phyloP scores from a whole-genome alignment of 2,113 vertebrate genomes.

The Isichthys henryi region DNA sequence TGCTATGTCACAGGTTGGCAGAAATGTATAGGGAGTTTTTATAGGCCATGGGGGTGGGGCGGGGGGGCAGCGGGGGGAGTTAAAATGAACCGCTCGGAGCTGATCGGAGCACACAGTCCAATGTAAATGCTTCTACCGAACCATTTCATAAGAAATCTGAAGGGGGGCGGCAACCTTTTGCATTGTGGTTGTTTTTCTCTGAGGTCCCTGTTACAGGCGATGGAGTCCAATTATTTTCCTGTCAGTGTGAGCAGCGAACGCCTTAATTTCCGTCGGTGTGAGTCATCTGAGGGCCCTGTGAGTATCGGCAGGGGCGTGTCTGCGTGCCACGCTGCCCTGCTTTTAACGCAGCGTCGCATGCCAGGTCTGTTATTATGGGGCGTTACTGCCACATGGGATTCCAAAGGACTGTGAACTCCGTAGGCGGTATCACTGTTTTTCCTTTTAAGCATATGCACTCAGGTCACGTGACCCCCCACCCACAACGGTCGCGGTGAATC shows the following conservation, averaged over 20 bases:
- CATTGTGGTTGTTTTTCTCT: neutral
- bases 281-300: neutral
- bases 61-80: neutral
- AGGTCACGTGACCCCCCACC: neutral
- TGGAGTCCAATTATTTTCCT: neutral
- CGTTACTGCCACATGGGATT: too few species aligned
- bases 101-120: neutral
- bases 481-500: neutral
- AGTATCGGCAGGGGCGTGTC: neutral
- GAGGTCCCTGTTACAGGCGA: neutral
- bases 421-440: neutral
- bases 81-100: too few species aligned
- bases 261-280: neutral
- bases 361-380: neutral
- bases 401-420: neutral
- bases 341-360: neutral
- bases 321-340: neutral
- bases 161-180: neutral
- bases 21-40: neutral
- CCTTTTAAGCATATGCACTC: neutral
- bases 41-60: neutral
- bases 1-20: neutral
- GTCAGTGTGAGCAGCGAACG: neutral
- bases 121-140: neutral
- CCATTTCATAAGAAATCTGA: neutral